phyloP scores from a whole-genome alignment of 2,888 invertebrate species.

The Acanthoscelides obtectus region DNA sequence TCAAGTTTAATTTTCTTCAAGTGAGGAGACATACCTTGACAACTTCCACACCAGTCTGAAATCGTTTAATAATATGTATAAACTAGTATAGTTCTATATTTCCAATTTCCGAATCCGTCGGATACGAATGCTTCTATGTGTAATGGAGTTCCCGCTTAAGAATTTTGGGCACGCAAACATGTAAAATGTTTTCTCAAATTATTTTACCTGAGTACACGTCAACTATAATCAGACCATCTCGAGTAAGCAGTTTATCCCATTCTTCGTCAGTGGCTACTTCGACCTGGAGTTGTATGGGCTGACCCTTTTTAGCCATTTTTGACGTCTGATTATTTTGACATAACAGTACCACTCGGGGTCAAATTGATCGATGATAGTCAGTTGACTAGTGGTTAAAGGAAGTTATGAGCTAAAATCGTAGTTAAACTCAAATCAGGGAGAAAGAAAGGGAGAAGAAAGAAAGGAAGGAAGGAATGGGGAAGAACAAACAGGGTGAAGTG shows the following conservation, averaged over 20 bases:
- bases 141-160: no score
- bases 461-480: no score
- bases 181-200: no score
- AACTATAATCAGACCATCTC: conserved; percentile 70
- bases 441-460: no score
- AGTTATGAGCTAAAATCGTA: no score
- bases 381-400: no score
- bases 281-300: conserved; percentile 69
- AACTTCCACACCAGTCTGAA: conserved; percentile 90
- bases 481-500: no score
- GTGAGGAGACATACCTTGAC: conserved; percentile 76
- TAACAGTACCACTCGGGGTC: not conserved
- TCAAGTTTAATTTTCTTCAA: conserved; percentile 85
- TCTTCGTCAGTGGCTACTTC: conserved; percentile 83
- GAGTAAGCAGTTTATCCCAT: conserved; percentile 71
- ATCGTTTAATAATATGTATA: conserved; percentile 24
- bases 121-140: no score
- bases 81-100: conserved; percentile 62
- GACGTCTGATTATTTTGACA: not conserved
- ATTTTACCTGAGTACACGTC: not conserved
- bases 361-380: no score
- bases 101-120: no score
- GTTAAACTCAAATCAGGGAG: no score
- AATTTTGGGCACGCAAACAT: no score
- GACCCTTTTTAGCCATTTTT: conserved; percentile 69